These are phyloP conservation scores for Hipposideros armiger DNA, from an alignment of 2,113 vertebrate species.

Conservation along the genomic window DNA sequence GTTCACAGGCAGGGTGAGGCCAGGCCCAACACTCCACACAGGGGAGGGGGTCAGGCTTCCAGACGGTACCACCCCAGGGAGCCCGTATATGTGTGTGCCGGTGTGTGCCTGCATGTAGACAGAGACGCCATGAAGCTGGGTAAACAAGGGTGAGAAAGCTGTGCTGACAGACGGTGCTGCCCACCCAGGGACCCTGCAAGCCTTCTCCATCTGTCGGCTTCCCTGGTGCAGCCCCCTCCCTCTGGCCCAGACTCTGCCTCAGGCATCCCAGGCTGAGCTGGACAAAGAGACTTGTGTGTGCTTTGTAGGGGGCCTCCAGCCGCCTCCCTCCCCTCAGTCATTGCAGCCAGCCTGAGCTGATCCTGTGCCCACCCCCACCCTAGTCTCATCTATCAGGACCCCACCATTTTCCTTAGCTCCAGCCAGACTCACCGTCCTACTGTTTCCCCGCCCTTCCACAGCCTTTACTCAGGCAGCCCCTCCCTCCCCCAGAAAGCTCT, in stretches of 20 bases:
- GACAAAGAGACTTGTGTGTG: slow-evolving; percentile 77
- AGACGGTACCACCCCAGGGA: slow-evolving; percentile 40
- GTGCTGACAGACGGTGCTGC: slow-evolving; percentile 65
- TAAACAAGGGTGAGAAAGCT: slow-evolving; percentile 73
- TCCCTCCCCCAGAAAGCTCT: neutral
- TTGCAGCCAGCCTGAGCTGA: neutral
- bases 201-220: slow-evolving; percentile 78
- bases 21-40: neutral
- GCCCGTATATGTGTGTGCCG: neutral
- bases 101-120: neutral
- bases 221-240: slow-evolving; percentile 47
- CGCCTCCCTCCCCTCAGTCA: neutral
- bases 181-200: slow-evolving; percentile 43
- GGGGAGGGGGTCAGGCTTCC: slow-evolving; percentile 11
- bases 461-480: neutral
- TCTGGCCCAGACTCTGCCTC: slow-evolving; percentile 54
- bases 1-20: slow-evolving; percentile 25
- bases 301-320: slow-evolving; percentile 14
- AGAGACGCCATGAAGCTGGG: slow-evolving; percentile 38
- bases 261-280: slow-evolving; percentile 43
- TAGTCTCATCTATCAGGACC: neutral
- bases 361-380: neutral
- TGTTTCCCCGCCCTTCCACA: neutral
- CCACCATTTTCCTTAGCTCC: neutral
- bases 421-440: neutral